A percentile compares a stretch with the other conserved stretches of the same genome.
Conservation (phyloP, 1,140 invertebrate species). For the Leptopilina boulardi region DNA sequence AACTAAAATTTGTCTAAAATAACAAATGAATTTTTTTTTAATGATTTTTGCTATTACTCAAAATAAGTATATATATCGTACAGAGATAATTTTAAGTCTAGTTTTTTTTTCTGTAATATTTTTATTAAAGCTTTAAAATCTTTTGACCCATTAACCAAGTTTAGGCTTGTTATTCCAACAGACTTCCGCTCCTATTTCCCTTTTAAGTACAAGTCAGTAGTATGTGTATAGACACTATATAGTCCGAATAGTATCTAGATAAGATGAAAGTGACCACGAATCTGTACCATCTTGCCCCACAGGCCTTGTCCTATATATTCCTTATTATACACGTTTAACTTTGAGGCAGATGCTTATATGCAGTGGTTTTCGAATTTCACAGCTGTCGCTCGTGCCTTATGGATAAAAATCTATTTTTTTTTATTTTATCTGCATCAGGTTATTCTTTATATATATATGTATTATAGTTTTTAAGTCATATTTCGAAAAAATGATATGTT, state of each 20-base stretch:
- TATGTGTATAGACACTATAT: not conserved
- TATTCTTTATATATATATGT: too few relatives aligned
- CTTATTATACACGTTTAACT: not conserved
- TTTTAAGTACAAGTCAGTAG: not conserved
- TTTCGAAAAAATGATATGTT: not conserved
- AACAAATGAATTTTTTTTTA: too few relatives aligned
- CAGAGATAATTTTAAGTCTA: too few relatives aligned
- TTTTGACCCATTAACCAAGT: too few relatives aligned
- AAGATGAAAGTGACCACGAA: constrained; percentile 29
- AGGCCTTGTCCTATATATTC: not conserved
- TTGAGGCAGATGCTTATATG: constrained; percentile 50
- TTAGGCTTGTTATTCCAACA: too few relatives aligned
- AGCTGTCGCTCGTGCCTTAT: constrained; percentile 54
- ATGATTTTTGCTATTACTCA: too few relatives aligned
- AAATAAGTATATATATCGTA: too few relatives aligned
- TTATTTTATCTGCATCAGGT: not conserved
- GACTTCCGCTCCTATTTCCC: too few relatives aligned
- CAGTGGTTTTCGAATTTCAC: constrained; percentile 57
- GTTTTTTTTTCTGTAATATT: too few relatives aligned
- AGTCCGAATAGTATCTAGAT: not conserved
- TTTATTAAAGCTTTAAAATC: too few relatives aligned
- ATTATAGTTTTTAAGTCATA: not conserved
- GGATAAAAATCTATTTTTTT: not conserved
- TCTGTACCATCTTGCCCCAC: constrained; percentile 43
- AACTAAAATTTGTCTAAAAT: too few relatives aligned